Conservation (phyloP, 2,888 invertebrate species). For the Philereme vetulata region DNA sequence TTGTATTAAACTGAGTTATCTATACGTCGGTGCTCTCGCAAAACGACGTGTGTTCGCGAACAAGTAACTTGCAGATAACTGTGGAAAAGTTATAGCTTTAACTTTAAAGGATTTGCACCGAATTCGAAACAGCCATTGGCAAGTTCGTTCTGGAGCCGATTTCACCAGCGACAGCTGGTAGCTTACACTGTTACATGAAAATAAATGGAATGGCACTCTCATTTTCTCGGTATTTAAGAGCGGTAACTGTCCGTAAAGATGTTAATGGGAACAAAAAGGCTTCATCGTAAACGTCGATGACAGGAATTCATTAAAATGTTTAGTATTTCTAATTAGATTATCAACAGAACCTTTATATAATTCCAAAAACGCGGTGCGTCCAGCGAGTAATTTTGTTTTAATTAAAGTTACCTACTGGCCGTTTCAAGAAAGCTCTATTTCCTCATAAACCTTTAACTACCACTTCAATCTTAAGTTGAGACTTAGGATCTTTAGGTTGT, state of each 20-base stretch:
- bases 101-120: slow-evolving; percentile 48
- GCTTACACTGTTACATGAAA: slow-evolving; percentile 32
- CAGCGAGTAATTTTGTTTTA: slow-evolving; percentile 62
- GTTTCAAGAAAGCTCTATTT: slow-evolving; percentile 44
- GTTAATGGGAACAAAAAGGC: slow-evolving; percentile 48
- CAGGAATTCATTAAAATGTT: slow-evolving; percentile 64
- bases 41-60: slow-evolving; percentile 38
- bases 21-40: slow-evolving; percentile 29
- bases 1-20: slow-evolving; percentile 36
- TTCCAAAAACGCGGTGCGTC: slow-evolving; percentile 44
- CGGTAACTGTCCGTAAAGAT: slow-evolving; percentile 35
- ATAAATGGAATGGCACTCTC: slow-evolving; percentile 37
- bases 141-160: slow-evolving; percentile 34
- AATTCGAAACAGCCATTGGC: slow-evolving; percentile 47
- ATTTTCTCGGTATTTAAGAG: slow-evolving; percentile 37
- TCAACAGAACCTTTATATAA: slow-evolving; percentile 43
- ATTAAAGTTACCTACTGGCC: slow-evolving; percentile 64
- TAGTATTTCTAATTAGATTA: slow-evolving; percentile 68
- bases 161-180: slow-evolving; percentile 36
- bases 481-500: not conserved
- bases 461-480: slow-evolving; percentile 38
- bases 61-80: slow-evolving; percentile 47
- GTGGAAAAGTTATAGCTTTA: slow-evolving; percentile 45
- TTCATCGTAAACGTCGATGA: slow-evolving; percentile 56
- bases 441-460: slow-evolving; percentile 44